Base-by-base conservation (phyloP, 92 coral and sea anemone species). In the Epizoanthus stellaris region DNA sequence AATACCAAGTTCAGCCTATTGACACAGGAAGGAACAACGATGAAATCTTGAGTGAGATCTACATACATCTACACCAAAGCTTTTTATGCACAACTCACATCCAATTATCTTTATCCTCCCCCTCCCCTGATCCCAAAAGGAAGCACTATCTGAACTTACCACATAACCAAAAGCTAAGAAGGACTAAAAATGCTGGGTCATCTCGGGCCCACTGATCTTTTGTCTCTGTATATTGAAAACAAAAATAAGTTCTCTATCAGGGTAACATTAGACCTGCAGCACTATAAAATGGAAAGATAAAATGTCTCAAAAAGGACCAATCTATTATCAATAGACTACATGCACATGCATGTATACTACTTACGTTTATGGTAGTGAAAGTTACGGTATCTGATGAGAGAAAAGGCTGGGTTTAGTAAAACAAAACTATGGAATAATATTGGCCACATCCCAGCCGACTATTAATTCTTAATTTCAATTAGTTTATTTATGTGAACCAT, bases 121-220 rank as follows among this genome's bases (percentile, higher is more conserved):
- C 36, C 36, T 30, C 36, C 36, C 2, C 2, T 30, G 36, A 45
- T 6, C 52, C 6, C 52, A 45, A 45, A 45, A 45, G 52, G 40
- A 38, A 19, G 4, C 30, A 0, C 38, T 38, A 38, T 38, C 9
- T 14, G n/a, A 21, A 86, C 98, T 75, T 86, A 96, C 98, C 94
- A 73, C 96, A 96, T 69, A 96, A 89, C 96, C 98, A 96, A 91
- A 96, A 83, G 25, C 98, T 92, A 68, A 96, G 98, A 40, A 96
- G 80, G 20, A 96, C 98, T 77, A 96, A 98, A 85, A 96, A 96
- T 40, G 98, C 98, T 60, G 98, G 98, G 82, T 96, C 98, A 91
- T 96, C 98, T 77, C 98, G 87, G 7, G 98, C 98, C 98, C 98
- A 96, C 85, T 95, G 98, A 67, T 95, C 94, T 86, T 95, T 95